Evolutionary conservation across 2,888 invertebrate species (phyloP).

Genomic region (Dicycla oo): DNA sequence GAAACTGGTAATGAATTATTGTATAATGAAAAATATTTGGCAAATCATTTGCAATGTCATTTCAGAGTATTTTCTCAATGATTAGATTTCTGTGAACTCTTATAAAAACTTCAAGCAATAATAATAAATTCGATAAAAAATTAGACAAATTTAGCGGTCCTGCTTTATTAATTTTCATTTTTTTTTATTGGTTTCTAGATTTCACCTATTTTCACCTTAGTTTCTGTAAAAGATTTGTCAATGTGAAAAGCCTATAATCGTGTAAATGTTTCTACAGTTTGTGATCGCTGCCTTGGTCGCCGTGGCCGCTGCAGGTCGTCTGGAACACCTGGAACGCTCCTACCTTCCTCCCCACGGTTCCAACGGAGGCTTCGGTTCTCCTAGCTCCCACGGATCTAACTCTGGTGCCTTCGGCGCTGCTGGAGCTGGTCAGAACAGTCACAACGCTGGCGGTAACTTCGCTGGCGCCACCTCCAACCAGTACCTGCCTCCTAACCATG

Average conservation of each 20-base stretch:
- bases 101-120: no score
- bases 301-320: slow-evolving; percentile 80
- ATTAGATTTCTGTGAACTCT: no score
- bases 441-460: slow-evolving; percentile 26
- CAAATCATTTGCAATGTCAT: no score
- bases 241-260: no score
- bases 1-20: slow-evolving; percentile 83
- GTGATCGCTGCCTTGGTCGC: slow-evolving; percentile 81
- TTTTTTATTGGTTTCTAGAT: no score
- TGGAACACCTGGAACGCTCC: slow-evolving; percentile 83
- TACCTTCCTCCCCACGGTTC: slow-evolving; percentile 82
- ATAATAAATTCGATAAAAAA: no score
- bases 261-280: slow-evolving; percentile 70
- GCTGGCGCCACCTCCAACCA: slow-evolving; percentile 80
- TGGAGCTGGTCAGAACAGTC: slow-evolving; percentile 18
- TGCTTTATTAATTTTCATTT: no score
- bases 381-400: slow-evolving; percentile 55
- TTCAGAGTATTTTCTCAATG: no score
- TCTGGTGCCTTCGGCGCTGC: slow-evolving; percentile 53
- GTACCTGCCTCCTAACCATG: slow-evolving; percentile 83
- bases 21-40: slow-evolving; percentile 15
- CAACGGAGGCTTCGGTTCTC: slow-evolving; percentile 46
- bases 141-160: no score
- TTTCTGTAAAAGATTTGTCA: no score
- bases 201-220: no score